Evolutionary conservation across 2,888 invertebrate genomes (phyloP), one percentile per base, ranked within the genome.

Genomic region (Steinernema scapterisci): DNA sequence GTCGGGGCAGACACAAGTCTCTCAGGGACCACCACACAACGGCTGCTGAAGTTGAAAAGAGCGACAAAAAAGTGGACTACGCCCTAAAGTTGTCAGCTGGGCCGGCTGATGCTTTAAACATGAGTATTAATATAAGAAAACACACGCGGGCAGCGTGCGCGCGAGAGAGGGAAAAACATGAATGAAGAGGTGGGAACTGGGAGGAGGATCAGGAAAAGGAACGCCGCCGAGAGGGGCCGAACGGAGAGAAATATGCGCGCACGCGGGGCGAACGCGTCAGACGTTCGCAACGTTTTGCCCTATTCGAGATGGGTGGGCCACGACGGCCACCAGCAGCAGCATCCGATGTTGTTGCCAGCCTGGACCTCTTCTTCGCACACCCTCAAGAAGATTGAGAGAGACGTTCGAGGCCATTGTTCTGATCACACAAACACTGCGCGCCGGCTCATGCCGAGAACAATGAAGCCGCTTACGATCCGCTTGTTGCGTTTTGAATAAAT

Each of bases 151-250:
- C 19, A 27, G 63, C 52, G 23, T 11, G 23, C 21, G 52, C 52
- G 52, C 52, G 52, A 9, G n/a, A 48, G 23, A 52, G 52, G 63
- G 63, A 16, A 63, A 54, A 63, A 63, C 63, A 63, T 63, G 63
- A 63, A 63, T 63, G 63, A 63, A 63, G 63, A 63, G 63, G 63
- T 63, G 63, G 63, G 63, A 63, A 63, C 63, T 25, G 63, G 63
- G 63, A 25, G 31, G 63, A 63, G 63, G 63, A 31, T 31, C 63
- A 31, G 31, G 38, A 63, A 63, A 63, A 27, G 63, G 63, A 63
- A 63, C 63, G 63, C 63, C 63, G 63, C 21, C 63, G 63, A 63
- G 63, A 63, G 31, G 63, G 63, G 63, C 31, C 63, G 63, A 38
- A 63, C 63, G 38, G 38, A 38, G 38, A 38, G 38, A 38, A 9